These are phyloP conservation scores for Ooceraea biroi DNA, from an alignment of 1,140 invertebrate genomes.

Conservation along the genomic window DNA sequence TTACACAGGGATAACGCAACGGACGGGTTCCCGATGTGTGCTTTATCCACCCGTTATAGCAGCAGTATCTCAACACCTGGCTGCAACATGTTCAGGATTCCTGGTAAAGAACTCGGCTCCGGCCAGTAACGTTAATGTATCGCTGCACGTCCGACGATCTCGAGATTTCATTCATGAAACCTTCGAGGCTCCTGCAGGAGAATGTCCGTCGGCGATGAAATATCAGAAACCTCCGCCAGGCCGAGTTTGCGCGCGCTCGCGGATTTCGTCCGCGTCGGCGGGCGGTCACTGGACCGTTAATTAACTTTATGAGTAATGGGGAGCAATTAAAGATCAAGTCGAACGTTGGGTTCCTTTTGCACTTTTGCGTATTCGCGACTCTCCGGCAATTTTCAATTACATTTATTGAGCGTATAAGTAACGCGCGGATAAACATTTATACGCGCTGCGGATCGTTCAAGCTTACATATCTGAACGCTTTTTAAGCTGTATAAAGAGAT, in stretches of 20 bases:
- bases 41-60: conserved; percentile 66
- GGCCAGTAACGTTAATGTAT: conserved; percentile 64
- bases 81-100: conserved; percentile 63
- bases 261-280: conserved; percentile 20
- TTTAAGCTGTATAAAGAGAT: background rate
- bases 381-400: background rate
- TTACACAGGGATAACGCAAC: background rate
- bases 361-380: background rate
- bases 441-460: background rate
- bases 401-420: conserved; percentile 16
- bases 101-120: conserved; percentile 61
- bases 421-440: background rate
- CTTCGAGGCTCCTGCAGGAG: conserved; percentile 27
- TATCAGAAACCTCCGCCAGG: conserved; percentile 49
- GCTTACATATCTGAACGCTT: background rate
- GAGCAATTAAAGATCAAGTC: conserved; percentile 12
- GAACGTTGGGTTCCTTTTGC: background rate
- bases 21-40: background rate
- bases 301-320: conserved; percentile 4
- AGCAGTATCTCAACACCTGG: conserved; percentile 66
- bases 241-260: background rate
- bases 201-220: conserved; percentile 38
- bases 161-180: conserved; percentile 72
- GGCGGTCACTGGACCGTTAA: conserved; percentile 24
- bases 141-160: conserved; percentile 61